Base-by-base conservation (phyloP, 2,888 invertebrate species). In the Leptothorax acervorum region DNA sequence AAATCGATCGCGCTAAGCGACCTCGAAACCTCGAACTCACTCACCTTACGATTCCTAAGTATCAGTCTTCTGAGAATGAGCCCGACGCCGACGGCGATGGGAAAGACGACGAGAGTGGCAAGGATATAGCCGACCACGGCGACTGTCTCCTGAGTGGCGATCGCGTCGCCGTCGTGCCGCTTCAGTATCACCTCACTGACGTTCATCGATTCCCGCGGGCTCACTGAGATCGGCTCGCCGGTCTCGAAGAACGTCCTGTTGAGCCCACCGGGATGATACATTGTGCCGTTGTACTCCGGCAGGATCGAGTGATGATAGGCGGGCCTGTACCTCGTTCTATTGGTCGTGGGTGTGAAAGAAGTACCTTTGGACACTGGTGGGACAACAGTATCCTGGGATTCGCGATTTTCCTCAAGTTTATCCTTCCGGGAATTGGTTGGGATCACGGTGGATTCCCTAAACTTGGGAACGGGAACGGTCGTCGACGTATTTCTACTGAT, bases 51-150 rank as follows among this genome's bases (percentile, higher is more conserved):
- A 93, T 95, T 95, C 91, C 93, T 95, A 93, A 95, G 93, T 90
- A 94, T 94, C 94, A 95, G 94, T 94, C 95, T 94, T 94, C 94
- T 94, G 82, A 95, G 92, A 87, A 94, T 94, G 89, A 95, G 94
- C 82, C 93, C 94, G 86, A 95, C 93, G 85, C 95, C 95, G 86
- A 95, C 93, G 84, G 95, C 94, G 81, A 95, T 94, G 53, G 95
- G 95, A 87, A 95, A 94, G 63, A 95, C 94, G 79, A 95, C 95
- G 85, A 95, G 93, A 42, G 95, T 95, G 31, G 95, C 95, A 74
- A 95, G 90, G 71, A 95, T 94, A 90, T 95, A 95, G 84, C 95
- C 94, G 87, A 95, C 94, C 53, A 95, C 93, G 48, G 94, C 93
- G n/a, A 94, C 94, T 31, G 95, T 94, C 83, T 94, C 95, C 85